These are phyloP conservation scores for Lydus trimaculatus DNA, from an alignment of 2,888 invertebrate species.

Conservation along the genomic window DNA sequence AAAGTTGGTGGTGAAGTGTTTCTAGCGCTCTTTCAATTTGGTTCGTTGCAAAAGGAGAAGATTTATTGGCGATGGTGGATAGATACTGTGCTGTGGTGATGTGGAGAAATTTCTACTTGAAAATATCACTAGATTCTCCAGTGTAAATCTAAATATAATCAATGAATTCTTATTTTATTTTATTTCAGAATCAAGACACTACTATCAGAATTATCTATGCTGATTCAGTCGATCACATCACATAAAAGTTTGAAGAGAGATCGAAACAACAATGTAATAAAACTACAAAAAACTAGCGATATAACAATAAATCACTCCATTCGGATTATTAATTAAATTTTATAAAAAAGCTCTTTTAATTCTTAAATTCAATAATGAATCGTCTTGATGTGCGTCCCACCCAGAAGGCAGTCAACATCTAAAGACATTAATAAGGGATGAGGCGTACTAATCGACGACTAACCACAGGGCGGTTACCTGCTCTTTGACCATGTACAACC, in stretches of 20 bases:
- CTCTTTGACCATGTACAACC: slow-evolving; percentile 29
- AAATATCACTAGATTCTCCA: background rate
- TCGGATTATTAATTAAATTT: background rate
- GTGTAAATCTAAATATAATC: background rate
- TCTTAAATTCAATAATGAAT: background rate
- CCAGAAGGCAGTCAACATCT: slow-evolving; percentile 22
- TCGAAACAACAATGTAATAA: background rate
- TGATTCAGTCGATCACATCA: background rate
- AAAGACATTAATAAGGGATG: slow-evolving; percentile 32
- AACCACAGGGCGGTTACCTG: slow-evolving; percentile 35
- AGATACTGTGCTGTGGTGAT: background rate
- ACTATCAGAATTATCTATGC: background rate
- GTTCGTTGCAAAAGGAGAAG: background rate
- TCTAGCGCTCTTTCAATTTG: slow-evolving; percentile 3
- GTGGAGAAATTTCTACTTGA: background rate
- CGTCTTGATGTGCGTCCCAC: slow-evolving; percentile 19
- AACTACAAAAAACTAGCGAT: background rate
- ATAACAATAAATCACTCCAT: background rate
- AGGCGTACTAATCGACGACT: slow-evolving; percentile 33
- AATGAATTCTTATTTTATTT: too few relatives aligned
- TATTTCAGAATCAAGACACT: too few relatives aligned
- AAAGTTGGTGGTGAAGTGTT: background rate
- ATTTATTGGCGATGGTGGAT: background rate
- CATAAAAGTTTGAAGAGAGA: background rate
- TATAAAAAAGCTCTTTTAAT: background rate